Evolutionary conservation across 2,888 invertebrate genomes (phyloP).

Genomic region (Platerodrilus igneus): DNA sequence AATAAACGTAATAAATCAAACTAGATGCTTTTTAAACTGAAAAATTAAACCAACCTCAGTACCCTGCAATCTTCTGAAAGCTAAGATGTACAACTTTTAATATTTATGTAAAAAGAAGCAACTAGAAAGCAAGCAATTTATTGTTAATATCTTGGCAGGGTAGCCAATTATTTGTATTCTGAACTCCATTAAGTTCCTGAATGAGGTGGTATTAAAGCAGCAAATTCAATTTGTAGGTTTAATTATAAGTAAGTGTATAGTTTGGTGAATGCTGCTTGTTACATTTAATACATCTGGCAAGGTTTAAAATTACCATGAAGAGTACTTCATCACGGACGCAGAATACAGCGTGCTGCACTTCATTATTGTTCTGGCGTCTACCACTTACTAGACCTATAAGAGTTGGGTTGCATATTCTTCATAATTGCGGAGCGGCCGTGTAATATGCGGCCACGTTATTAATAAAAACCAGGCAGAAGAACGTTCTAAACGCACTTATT

Average conservation of each 20-base stretch:
- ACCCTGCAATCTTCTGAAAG: too few relatives aligned
- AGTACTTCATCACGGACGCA: conserved; percentile 26
- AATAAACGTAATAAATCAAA: too few relatives aligned
- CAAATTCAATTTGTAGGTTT: conserved; percentile 27
- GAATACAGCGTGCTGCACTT: conserved; percentile 24
- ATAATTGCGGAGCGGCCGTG: conserved; percentile 22
- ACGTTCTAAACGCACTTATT: conserved; percentile 35
- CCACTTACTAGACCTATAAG: conserved; percentile 13
- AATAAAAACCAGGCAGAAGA: conserved; percentile 32
- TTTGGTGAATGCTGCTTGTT: conserved; percentile 27
- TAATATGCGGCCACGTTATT: conserved; percentile 28
- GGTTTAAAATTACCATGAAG: conserved; percentile 28
- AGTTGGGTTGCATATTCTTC: conserved; percentile 22
- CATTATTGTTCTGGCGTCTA: conserved; percentile 25
- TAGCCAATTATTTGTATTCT: conserved; percentile 22
- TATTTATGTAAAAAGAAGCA: too few relatives aligned
- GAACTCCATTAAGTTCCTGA: conserved; percentile 21
- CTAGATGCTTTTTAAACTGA: too few relatives aligned
- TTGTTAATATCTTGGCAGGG: conserved; percentile 18
- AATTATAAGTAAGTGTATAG: conserved; percentile 26
- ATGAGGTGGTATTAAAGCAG: conserved; percentile 20
- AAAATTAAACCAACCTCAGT: too few relatives aligned
- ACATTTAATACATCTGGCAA: conserved; percentile 28
- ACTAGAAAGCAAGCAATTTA: conserved; percentile 12
- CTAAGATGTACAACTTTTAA: too few relatives aligned